Evolutionary conservation across 2,888 invertebrate species (phyloP), one percentile per base, ranked within the genome.

Genomic region (Patella pellucida): DNA sequence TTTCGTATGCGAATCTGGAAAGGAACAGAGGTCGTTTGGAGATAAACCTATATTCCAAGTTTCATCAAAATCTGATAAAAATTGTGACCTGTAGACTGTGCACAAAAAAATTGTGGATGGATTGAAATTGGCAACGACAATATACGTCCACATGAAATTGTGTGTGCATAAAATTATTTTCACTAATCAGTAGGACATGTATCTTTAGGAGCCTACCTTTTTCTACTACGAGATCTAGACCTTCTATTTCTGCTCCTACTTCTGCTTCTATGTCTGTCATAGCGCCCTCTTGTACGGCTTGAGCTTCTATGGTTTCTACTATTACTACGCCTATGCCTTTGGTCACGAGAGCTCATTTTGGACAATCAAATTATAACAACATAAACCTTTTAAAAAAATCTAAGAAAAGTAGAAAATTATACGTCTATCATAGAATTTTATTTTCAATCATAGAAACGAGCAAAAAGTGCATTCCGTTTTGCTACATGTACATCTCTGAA

Each of bases 251-350:
- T 19, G 9, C 14, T 31, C 12, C 15, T 23, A 19, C 75, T 68
- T 16, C 76, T 71, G 27, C 75, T 76, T 12, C 77, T 75, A 23
- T 76, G 72, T 71, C 79, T 77, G 23, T 78, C 69, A 69, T 78
- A 68, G 12, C 54, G 52, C 11, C 78, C 56, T 11, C 68, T 74
- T 23, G 50, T 16, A 16, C 72, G 71, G 50, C 76, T 73, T 12
- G 79, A 73, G 16, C 78, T 77, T 16, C 67, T 51, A 16, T 77
- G 71, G 15, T 51, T 67, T n/a, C 78, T 76, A 50, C 81, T 80
- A 23, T 81, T 75, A 56, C 81, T 78, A n/a, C 79, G 72, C 70
- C 78, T 76, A 54, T 76, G 75, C 2, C 77, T 68, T 50, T 77
- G 51, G 5, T 41, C 23, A 16, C 77, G 76, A n/a, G 78, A 77